Base-by-base conservation (phyloP, 2,113 vertebrate species). In the Todiramphus chloris region DNA sequence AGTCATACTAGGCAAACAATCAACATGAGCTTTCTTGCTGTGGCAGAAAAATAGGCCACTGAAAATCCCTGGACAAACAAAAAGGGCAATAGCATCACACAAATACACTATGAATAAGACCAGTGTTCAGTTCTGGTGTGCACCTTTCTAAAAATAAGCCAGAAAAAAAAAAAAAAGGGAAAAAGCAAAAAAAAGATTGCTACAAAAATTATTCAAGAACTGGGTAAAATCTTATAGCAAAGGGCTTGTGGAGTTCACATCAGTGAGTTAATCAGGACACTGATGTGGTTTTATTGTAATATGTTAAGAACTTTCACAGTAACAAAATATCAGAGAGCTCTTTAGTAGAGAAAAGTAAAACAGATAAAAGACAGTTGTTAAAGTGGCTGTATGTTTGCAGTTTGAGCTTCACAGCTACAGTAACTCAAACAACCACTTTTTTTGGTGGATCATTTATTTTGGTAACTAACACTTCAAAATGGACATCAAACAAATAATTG, bases 1-100 rank as follows among this genome's bases (percentile, higher is more conserved):
- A 96, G 93, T 78, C 83, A 78, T 28, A 67, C 80, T 8, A 92
- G 46, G 68, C 83, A 95, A 97, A 95, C 68, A 95, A 81, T 73
- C 84, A 94, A 85, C 89, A 43, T 10, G 48, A 87, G 81, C 77
- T 75, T 82, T 56, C 89, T 90, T 86, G 76, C 88, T 81, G n/a
- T 27, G 43, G 83, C 76, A 93, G 83, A 59, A 77, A 94, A 90
- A 91, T 2, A 92, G 77, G 83, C 60, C 73, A 60, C 68, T 67
- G 73, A 75, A 91, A 96, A 96, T 72, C 91, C 80, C 39, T 72
- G 58, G 69, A 78, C 80, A 95, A 96, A 91, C 39, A 90, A 59
- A 83, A 88, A 86, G 64, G 72, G 80, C 74, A 94, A 35, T 3
- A 96, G 24, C 51, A 69, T 17, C 2, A 0, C 6, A 7, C 25